Percentiles rank a stretch among this genome's conserved stretches.
phyloP scores from a whole-genome alignment of 2,888 invertebrate genomes.

The Mechanitis messenoides region DNA sequence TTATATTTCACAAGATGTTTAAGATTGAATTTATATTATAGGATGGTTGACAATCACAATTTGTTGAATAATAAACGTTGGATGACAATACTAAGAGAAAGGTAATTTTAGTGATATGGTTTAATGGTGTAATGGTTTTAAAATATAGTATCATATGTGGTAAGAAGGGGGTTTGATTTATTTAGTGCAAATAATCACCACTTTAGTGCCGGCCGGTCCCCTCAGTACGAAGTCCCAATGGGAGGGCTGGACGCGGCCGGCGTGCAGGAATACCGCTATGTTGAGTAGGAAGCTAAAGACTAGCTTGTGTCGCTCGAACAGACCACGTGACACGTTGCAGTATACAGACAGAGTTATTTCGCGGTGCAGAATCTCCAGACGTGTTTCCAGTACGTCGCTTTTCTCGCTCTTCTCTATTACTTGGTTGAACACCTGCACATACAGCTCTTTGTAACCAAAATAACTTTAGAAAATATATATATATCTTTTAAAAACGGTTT shows the following conservation, averaged over 20 bases:
- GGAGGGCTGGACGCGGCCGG: conserved; percentile 71
- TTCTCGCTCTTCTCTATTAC: conserved; percentile 88
- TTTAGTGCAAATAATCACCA: conserved; percentile 42
- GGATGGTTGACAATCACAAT: too few species aligned
- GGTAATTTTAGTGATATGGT: too few species aligned
- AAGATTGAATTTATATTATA: too few species aligned
- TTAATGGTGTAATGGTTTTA: too few species aligned
- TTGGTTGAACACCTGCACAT: conserved; percentile 80
- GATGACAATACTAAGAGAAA: too few species aligned
- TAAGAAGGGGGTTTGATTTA: background rate
- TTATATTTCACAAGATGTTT: too few species aligned
- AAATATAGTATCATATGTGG: too few species aligned
- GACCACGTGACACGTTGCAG: conserved; percentile 90
- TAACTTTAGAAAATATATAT: too few species aligned
- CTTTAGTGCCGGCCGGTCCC: conserved; percentile 79
- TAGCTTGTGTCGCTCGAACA: conserved; percentile 93
- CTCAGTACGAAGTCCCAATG: conserved; percentile 89
- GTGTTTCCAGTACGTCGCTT: conserved; percentile 77
- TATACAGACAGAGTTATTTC: conserved; percentile 90
- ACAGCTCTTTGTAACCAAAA: too few species aligned
- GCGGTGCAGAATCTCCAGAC: conserved; percentile 82
- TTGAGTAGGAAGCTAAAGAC: conserved; percentile 91
- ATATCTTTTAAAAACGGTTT: too few species aligned
- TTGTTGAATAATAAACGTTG: too few species aligned
- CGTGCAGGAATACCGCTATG: conserved; percentile 83